These are phyloP conservation scores for Mythimna ferrago DNA, from an alignment of 2,888 invertebrate species.

Conservation along the genomic window DNA sequence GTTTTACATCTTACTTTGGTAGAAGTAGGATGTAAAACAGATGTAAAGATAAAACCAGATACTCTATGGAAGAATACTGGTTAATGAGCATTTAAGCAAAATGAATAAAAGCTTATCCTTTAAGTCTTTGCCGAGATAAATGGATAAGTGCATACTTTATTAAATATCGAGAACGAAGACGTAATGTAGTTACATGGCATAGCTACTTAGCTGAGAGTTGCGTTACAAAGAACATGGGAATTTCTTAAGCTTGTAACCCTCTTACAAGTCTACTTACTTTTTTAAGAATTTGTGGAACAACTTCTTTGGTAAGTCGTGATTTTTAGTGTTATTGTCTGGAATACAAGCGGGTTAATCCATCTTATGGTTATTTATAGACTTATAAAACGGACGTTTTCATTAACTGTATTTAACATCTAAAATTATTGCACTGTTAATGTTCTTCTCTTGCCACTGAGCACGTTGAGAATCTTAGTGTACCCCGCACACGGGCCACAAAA, in stretches of 20 bases:
- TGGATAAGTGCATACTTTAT: conserved; percentile 6
- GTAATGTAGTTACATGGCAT: conserved; percentile 5
- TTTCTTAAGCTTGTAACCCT: not conserved
- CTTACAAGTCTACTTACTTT: not conserved
- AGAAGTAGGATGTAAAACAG: too few species aligned
- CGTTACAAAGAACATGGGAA: not conserved
- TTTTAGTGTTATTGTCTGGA: not conserved
- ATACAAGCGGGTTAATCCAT: not conserved
- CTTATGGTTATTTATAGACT: not conserved
- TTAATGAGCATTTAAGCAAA: conserved; percentile 28
- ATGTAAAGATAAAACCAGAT: conserved; percentile 4
- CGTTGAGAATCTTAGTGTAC: not conserved
- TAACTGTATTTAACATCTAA: too few species aligned
- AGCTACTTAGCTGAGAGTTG: conserved; percentile 3
- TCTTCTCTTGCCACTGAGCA: not conserved
- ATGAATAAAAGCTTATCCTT: conserved; percentile 24
- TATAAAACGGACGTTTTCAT: not conserved
- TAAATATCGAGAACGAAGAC: conserved; percentile 21
- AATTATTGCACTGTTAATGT: too few species aligned
- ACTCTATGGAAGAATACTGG: not conserved
- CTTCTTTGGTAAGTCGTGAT: not conserved
- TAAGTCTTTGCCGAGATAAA: conserved; percentile 15
- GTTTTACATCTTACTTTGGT: not conserved
- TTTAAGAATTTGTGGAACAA: not conserved
- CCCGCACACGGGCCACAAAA: too few species aligned